A percentile compares a stretch with the other conserved stretches of the same genome.
Evolutionary conservation across 92 coral and sea anemone species (phyloP).

Genomic region (Umimayanthus chanpuru): DNA sequence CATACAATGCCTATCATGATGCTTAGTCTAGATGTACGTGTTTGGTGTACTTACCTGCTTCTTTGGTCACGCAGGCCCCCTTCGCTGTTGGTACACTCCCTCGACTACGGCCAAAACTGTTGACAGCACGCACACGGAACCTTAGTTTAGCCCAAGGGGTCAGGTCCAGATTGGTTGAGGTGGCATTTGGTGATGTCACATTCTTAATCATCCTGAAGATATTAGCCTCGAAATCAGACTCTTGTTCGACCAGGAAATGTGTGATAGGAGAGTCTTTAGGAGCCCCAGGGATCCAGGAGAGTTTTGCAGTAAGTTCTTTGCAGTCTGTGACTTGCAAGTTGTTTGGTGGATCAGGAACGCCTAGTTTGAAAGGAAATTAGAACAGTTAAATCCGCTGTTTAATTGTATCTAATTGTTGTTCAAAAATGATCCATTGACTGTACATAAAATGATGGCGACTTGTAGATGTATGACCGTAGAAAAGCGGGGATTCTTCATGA

Average conservation of each 20-base stretch:
- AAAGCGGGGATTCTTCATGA: no score
- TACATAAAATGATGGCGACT: no score
- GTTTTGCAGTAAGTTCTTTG: conserved; percentile 39
- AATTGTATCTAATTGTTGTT: no score
- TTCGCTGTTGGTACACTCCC: conserved; percentile 71
- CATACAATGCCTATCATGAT: no score
- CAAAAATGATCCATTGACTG: no score
- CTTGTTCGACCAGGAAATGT: conserved; percentile 76
- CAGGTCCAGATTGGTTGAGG: conserved; percentile 39
- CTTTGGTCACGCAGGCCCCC: conserved; percentile 59
- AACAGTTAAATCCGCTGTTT: no score
- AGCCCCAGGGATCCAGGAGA: no score
- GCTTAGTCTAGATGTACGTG: no score
- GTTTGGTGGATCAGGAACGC: conserved; percentile 68
- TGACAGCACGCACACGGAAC: conserved; percentile 85
- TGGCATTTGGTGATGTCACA: conserved; percentile 54
- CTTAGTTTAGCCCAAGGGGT: conserved; percentile 74
- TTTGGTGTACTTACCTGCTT: conserved; percentile 47
- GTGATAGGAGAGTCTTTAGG: conserved; percentile 72
- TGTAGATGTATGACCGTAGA: no score
- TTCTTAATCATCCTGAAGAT: conserved; percentile 49
- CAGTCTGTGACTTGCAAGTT: conserved; percentile 11
- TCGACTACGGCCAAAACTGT: conserved; percentile 76
- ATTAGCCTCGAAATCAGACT: conserved; percentile 46
- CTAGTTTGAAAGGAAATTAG: conserved; percentile 20